Conservation (phyloP, 2,797 vertebrate genomes). For the Typhlichthys eigenmanni region DNA sequence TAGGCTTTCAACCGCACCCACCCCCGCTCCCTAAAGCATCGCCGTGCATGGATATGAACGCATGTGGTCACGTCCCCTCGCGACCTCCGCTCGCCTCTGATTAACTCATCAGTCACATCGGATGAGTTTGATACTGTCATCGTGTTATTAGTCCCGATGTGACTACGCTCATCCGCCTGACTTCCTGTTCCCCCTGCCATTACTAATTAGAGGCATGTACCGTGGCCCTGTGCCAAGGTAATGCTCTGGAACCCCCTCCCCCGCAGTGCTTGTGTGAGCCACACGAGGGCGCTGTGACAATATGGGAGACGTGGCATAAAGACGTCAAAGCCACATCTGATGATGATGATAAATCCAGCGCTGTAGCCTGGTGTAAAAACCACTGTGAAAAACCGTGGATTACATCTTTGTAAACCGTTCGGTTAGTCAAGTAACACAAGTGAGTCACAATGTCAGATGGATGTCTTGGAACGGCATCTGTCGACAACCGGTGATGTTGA, state of each 20-base stretch:
- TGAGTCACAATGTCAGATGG: too few species aligned
- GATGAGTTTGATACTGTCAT: slow-evolving; percentile 64
- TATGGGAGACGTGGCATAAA: too few species aligned
- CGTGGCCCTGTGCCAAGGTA: neutral
- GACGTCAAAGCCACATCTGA: too few species aligned
- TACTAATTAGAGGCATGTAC: neutral
- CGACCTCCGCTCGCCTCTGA: slow-evolving; percentile 58
- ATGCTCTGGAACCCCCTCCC: neutral
- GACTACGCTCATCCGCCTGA: slow-evolving; percentile 61
- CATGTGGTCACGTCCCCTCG: slow-evolving; percentile 55
- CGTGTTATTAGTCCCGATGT: slow-evolving; percentile 58
- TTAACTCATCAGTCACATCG: slow-evolving; percentile 51
- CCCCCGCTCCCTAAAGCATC: slow-evolving; percentile 31
- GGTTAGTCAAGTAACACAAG: too few species aligned
- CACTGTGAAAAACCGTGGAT: too few species aligned
- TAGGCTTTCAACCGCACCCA: slow-evolving; percentile 37
- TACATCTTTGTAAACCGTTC: too few species aligned
- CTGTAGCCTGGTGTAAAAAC: too few species aligned
- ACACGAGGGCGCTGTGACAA: too few species aligned
- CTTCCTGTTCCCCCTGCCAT: slow-evolving; percentile 11
- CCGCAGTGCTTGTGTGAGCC: too few species aligned
- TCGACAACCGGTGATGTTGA: too few species aligned
- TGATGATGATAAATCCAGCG: too few species aligned
- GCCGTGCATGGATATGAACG: slow-evolving; percentile 59
- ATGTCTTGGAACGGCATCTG: too few species aligned